These are phyloP conservation scores for Sebastes iracundus DNA, from an alignment of 2,797 vertebrate species.

Conservation along the genomic window DNA sequence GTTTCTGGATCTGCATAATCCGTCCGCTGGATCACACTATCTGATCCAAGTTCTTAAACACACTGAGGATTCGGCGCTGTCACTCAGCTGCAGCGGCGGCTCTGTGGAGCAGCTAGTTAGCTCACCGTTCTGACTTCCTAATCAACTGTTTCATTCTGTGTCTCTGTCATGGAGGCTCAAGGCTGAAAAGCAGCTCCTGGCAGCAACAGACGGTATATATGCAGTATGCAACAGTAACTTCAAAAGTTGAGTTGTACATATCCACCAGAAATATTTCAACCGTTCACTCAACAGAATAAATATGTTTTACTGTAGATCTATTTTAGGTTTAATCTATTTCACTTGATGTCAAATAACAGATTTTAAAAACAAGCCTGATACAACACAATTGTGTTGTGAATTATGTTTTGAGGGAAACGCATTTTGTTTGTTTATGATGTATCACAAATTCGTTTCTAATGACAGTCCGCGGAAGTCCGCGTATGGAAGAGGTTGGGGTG, in stretches of 20 bases:
- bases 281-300: not conserved
- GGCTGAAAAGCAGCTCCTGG: not conserved
- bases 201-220: not conserved
- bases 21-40: not conserved
- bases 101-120: constrained; percentile 15
- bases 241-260: not conserved
- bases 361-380: fast-evolving
- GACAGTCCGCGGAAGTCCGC: fast-evolving
- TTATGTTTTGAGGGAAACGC: no score
- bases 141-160: constrained; percentile 24
- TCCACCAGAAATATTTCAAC: not conserved
- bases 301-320: not conserved
- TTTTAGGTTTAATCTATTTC: no score
- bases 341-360: no score
- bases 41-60: constrained; percentile 27
- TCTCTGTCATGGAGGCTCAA: not conserved
- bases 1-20: constrained; percentile 58
- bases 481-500: fast-evolving
- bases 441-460: fast-evolving
- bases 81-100: constrained; percentile 16
- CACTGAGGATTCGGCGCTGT: constrained; percentile 9
- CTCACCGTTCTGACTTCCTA: constrained; percentile 19
- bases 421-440: no score
- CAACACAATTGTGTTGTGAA: no score
- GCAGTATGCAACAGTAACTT: fast-evolving